Conservation (phyloP, 2,888 invertebrate genomes). For the Polietes domitor region DNA sequence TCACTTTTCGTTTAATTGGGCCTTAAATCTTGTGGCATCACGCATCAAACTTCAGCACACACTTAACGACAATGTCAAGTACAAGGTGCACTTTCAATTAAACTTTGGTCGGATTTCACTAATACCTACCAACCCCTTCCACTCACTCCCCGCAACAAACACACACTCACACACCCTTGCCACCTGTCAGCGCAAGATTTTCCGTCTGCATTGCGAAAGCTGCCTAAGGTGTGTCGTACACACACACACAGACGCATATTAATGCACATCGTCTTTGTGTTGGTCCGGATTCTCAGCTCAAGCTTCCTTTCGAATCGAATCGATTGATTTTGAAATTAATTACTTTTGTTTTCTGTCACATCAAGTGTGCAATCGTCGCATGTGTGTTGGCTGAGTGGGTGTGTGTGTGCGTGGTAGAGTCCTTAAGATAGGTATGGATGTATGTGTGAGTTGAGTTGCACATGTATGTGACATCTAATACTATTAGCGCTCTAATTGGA, state of each 20-base stretch:
- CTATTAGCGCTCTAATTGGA: slow-evolving; percentile 19
- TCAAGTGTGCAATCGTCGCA: neutral
- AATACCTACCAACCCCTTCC: neutral
- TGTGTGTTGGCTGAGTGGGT: neutral
- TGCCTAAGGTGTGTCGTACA: neutral
- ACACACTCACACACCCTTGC: too few species aligned
- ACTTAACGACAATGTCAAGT: slow-evolving; percentile 9
- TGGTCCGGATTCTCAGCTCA: neutral
- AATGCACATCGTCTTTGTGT: neutral
- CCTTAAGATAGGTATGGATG: neutral
- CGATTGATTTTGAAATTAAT: slow-evolving; percentile 37
- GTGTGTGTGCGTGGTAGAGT: slow-evolving; percentile 8
- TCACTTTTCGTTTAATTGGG: too few species aligned
- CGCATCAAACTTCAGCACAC: neutral
- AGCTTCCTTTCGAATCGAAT: neutral
- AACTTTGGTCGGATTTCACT: slow-evolving; percentile 13
- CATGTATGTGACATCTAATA: neutral
- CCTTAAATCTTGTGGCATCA: too few species aligned
- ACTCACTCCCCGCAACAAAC: neutral
- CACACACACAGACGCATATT: neutral
- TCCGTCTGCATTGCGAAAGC: neutral
- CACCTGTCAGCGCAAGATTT: neutral
- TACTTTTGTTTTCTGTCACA: slow-evolving; percentile 32
- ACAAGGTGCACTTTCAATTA: slow-evolving; percentile 2
- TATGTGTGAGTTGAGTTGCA: neutral